phyloP scores from a whole-genome alignment of 2,113 vertebrate species.

The Leptobrachium leishanense region DNA sequence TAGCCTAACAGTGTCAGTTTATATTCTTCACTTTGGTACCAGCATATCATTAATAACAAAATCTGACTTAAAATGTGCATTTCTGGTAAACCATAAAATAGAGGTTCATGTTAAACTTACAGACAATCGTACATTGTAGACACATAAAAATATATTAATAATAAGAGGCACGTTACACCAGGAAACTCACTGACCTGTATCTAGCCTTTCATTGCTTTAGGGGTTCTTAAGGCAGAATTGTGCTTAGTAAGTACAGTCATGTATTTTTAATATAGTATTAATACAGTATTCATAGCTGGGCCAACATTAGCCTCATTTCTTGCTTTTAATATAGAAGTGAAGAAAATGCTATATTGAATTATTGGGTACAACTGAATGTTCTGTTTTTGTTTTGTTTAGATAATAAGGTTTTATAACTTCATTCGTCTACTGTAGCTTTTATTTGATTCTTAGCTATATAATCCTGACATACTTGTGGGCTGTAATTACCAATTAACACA shows the following conservation, averaged over 20 bases:
- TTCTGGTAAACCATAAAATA: too few relatives aligned
- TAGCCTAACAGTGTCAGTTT: too few relatives aligned
- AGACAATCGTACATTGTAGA: too few relatives aligned
- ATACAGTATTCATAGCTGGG: slow-evolving; percentile 8
- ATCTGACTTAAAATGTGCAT: too few relatives aligned
- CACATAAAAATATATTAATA: too few relatives aligned
- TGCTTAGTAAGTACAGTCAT: slow-evolving; percentile 9
- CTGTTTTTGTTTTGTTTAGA: slow-evolving; percentile 43
- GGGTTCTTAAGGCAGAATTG: background rate
- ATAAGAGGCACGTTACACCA: too few relatives aligned
- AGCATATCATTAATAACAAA: too few relatives aligned
- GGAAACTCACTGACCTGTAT: background rate
- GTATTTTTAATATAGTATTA: slow-evolving; percentile 7
- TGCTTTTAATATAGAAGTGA: slow-evolving; percentile 32
- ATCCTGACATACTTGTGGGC: slow-evolving; percentile 32
- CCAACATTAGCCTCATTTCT: slow-evolving; percentile 13
- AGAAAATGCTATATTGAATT: slow-evolving; percentile 38
- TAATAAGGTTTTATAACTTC: slow-evolving; percentile 43
- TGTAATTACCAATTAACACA: slow-evolving; percentile 37
- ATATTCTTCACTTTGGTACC: too few relatives aligned
- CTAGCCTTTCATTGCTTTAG: background rate
- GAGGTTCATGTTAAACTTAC: too few relatives aligned
- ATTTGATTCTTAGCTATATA: slow-evolving; percentile 39
- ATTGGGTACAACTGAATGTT: slow-evolving; percentile 35
- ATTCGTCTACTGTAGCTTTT: slow-evolving; percentile 33